phyloP scores from a whole-genome alignment of 2,113 vertebrate species.

The Actenoides lindsayi region DNA sequence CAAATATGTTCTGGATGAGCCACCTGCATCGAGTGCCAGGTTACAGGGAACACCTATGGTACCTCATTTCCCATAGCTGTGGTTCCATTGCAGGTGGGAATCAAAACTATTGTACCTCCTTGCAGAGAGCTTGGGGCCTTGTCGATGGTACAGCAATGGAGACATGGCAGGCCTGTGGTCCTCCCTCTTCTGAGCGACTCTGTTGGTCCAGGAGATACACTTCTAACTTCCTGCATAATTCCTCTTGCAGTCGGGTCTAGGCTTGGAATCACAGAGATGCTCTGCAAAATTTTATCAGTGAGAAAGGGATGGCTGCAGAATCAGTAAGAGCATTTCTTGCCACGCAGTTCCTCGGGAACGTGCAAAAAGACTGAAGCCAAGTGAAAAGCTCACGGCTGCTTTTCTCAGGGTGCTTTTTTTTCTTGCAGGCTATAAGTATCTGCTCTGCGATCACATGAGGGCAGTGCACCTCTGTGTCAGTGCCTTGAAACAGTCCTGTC shows the following conservation, averaged over 20 bases:
- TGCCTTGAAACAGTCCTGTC: conserved; percentile 82
- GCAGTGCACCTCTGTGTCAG: conserved; percentile 91
- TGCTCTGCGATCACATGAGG: conserved; percentile 98
- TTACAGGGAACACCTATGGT: neutral
- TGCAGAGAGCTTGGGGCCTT: neutral
- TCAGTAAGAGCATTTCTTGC: neutral
- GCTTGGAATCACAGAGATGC: neutral
- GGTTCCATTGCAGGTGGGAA: neutral
- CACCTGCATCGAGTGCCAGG: neutral
- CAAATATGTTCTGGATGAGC: neutral
- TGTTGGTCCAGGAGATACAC: neutral
- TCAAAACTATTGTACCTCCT: neutral
- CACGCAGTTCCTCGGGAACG: neutral
- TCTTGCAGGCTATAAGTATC: conserved; percentile 85
- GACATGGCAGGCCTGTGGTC: neutral
- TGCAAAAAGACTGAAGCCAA: neutral
- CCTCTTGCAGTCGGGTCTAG: neutral
- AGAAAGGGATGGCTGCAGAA: neutral
- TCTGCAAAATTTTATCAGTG: neutral
- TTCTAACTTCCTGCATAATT: neutral
- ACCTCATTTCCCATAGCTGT: neutral
- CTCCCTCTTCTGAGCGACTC: neutral
- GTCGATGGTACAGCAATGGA: neutral
- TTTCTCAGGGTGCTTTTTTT: neutral
- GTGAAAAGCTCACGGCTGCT: neutral